Base-by-base conservation (phyloP, 2,888 invertebrate species). In the Polyommatus iphigenia region DNA sequence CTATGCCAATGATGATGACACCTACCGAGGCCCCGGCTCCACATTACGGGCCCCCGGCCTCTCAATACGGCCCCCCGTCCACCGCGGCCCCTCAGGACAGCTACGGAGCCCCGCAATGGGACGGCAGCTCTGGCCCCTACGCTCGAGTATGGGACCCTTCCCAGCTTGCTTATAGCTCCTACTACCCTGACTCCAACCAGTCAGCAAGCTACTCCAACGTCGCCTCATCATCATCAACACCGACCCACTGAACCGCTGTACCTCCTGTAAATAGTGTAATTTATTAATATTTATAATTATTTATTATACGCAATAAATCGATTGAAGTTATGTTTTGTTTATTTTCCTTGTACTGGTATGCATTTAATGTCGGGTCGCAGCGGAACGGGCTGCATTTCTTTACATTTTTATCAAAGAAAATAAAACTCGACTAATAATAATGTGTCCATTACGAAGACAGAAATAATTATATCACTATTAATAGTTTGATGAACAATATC, bases 131-230 rank as follows among this genome's bases (percentile, higher is more conserved):
- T 76, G 97, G 97, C 10, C 97, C 97, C 0, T 97, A 97, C 89
- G 95, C 97, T 75, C 95, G 97, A 82, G 95, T 97, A 1, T 97
- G 97, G 97, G 96, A 96, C 83, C 95, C 95, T 7, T 95, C 96
- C 77, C 96, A 95, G 83, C 88, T 96, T 82, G 96, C 96, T 41
- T 96, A 96, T 87, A 96, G 95, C 84, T 96, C 96, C 1, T 96
- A 96, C 90, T 96, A 96, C 85, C 96, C 96, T 81, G 95, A 90
- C 79, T 92, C 95, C 0, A 95, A 95, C 80, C 94, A 94, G 73
- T 94, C 94, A 4, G 91, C 91, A 0, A 92, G 92, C 84, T 93
- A 93, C 86, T 92, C 94, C 59, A 91, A 89, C 83, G 93, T 93
- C 3, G 92, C 94, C 2, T 93, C 88, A 15, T 83, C 89, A 75